Conservation (phyloP, 2,797 vertebrate species). For the Propithecus perrieri region DNA sequence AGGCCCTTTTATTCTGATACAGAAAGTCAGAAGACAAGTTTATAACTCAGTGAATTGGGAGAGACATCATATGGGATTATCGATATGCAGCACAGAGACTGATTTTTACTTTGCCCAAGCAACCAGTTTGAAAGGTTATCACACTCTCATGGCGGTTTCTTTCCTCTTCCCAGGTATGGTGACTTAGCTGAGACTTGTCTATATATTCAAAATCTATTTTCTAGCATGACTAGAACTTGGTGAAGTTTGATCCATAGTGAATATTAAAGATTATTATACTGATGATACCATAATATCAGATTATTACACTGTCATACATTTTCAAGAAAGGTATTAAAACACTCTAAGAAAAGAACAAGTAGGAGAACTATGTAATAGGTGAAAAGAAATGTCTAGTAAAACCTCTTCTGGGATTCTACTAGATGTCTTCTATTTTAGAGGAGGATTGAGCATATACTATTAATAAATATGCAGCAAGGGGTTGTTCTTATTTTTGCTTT, state of each 20-base stretch:
- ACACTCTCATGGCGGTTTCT: neutral
- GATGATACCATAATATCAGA: neutral
- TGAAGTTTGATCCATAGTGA: neutral
- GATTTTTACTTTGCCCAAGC: neutral
- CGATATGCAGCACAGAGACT: neutral
- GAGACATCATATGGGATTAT: neutral
- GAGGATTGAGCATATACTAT: neutral
- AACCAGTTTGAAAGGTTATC: neutral
- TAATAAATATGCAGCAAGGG: neutral
- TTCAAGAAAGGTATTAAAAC: neutral
- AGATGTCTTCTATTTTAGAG: neutral
- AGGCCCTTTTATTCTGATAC: neutral
- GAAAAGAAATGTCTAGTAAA: neutral
- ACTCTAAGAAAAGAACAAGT: neutral
- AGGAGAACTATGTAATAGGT: neutral
- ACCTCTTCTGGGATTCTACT: neutral
- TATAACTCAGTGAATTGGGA: neutral
- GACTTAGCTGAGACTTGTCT: neutral
- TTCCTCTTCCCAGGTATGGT: neutral
- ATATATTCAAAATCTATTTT: conserved; percentile 1
- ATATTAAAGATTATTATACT: neutral
- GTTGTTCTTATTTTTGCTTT: conserved; percentile 35
- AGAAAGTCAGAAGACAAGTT: neutral
- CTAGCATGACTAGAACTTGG: neutral
- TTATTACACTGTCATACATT: neutral